phyloP scores from a whole-genome alignment of 2,888 invertebrate genomes.

The Netelia fuscicornis region DNA sequence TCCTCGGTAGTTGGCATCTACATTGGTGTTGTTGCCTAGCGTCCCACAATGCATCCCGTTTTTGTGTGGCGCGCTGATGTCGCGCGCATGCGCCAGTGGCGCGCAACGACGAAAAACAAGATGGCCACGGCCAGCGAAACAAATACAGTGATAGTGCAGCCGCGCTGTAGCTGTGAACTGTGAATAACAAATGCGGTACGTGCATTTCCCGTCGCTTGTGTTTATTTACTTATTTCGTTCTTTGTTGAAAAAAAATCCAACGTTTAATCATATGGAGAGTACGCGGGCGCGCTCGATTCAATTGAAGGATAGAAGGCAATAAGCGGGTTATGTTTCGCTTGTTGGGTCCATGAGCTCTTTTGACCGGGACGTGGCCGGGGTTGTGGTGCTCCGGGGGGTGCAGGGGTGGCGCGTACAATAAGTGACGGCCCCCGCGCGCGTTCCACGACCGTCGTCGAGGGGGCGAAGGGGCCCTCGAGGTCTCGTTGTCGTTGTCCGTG shows the following conservation, averaged over 20 bases:
- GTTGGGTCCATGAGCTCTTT: slow-evolving; percentile 29
- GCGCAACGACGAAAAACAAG: slow-evolving; percentile 79
- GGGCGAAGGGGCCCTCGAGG: slow-evolving; percentile 42
- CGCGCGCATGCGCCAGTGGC: slow-evolving; percentile 70
- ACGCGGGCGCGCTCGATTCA: background rate
- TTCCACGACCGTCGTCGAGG: slow-evolving; percentile 52
- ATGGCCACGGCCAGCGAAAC: slow-evolving; percentile 79
- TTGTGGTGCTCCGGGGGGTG: slow-evolving; percentile 25
- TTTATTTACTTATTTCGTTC: slow-evolving; percentile 25
- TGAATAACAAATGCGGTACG: slow-evolving; percentile 78
- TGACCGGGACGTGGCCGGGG: slow-evolving; percentile 18
- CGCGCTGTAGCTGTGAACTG: slow-evolving; percentile 73
- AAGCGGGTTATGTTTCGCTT: slow-evolving; percentile 25
- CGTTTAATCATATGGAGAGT: background rate
- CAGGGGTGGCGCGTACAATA: slow-evolving; percentile 39
- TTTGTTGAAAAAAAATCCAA: slow-evolving; percentile 1
- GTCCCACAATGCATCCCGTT: slow-evolving; percentile 61
- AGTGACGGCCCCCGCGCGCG: slow-evolving; percentile 64
- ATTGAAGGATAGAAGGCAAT: background rate
- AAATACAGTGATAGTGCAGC: slow-evolving; percentile 71
- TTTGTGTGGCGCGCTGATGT: slow-evolving; percentile 62
- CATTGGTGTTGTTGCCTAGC: background rate
- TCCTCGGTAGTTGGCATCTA: background rate
- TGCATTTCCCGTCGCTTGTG: slow-evolving; percentile 65
- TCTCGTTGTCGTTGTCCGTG: slow-evolving; percentile 38